These are phyloP conservation scores for Amazona guildingii DNA, from an alignment of 2,113 vertebrate genomes.

Conservation along the genomic window DNA sequence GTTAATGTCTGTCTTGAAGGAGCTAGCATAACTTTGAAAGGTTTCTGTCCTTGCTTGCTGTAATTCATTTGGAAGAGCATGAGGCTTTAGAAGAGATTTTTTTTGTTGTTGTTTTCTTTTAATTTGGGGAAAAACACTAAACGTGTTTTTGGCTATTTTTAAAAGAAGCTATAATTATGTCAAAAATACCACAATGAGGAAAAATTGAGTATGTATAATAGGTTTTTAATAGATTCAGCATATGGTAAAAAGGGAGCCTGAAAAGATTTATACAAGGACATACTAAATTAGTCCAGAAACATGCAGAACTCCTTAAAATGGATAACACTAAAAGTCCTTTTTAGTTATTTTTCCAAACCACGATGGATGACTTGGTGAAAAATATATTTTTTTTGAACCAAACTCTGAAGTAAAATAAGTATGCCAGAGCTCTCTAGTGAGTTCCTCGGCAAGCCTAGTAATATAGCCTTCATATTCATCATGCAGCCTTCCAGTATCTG, in stretches of 20 bases:
- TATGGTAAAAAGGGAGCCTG: constrained; percentile 1
- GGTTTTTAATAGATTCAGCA: constrained; percentile 1
- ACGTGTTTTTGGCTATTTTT: constrained; percentile 32
- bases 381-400: constrained; percentile 12
- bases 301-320: constrained; percentile 29
- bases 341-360: constrained; percentile 30
- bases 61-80: not conserved
- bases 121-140: not conserved
- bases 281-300: constrained; percentile 21
- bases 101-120: not conserved
- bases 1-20: not conserved
- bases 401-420: not conserved
- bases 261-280: not conserved
- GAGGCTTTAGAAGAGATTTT: not conserved
- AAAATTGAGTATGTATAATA: not conserved
- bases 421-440: not conserved
- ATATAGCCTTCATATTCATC: not conserved
- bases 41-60: not conserved
- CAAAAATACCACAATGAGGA: constrained; percentile 35
- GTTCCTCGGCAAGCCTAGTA: not conserved
- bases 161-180: constrained; percentile 35
- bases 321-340: not conserved
- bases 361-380: constrained; percentile 20
- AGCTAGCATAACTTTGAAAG: not conserved
- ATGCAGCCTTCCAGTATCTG: too few relatives aligned